Evolutionary conservation across 2,113 vertebrate genomes (phyloP), one percentile per base, ranked within the genome.

Genomic region (Pampusana beccarii): DNA sequence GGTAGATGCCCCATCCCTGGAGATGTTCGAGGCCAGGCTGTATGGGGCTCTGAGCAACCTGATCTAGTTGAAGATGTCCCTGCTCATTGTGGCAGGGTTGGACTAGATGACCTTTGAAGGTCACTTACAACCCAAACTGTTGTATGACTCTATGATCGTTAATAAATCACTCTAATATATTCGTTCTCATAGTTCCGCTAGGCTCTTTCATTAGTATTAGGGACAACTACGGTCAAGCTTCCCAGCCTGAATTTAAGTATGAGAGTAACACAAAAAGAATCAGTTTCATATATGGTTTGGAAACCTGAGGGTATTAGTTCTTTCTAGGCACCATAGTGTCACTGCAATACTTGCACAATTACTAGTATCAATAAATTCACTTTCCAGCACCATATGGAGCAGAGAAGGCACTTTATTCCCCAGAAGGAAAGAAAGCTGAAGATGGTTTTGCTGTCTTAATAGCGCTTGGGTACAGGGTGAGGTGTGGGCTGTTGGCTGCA

Each of bases 391-490:
- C 9, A 19, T 26, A 11, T 0, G 4, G 85, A 81, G 21, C 18
- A 66, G 56, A 14, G 23, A 70, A 57, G 21, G 44, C 20, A 3
- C 54, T 44, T 40, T 31, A 50, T 62, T 75, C 34, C 24, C 44
- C n/a, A 65, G 67, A 60, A 65, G 6, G 36, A 80, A 72, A 53
- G 40, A 51, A 82, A 75, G 8, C 10, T 75, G 66, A 18, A 34
- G 19, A 21, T 4, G 2, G 33, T 2, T 66, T 83, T 84, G 20
- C 54, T 80, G 29, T 61, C 44, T 42, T 34, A 17, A 19, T 4
- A 0, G 2, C 1, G 0, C n/a, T 26, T 25, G 50, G 38, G 16
- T 72, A 24, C 56, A 38, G 50, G 9, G 24, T 0, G 0, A 60
- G 7, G 26, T 4, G 9, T 1, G 3, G 54, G n/a, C 62, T 90